phyloP scores from a whole-genome alignment of 1,140 invertebrate genomes.

The Rhopalosiphum maidis region DNA sequence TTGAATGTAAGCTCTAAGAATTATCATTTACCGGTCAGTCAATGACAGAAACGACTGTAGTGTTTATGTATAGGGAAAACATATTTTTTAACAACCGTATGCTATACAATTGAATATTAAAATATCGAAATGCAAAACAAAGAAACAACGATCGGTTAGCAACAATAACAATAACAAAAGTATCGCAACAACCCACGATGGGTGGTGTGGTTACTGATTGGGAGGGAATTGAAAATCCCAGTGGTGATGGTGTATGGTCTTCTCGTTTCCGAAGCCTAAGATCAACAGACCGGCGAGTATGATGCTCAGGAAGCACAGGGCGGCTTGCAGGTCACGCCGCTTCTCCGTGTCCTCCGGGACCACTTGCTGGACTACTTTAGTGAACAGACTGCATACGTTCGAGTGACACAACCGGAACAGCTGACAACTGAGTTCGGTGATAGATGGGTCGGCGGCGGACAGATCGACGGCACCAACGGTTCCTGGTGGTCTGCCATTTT shows the following conservation, averaged over 20 bases:
- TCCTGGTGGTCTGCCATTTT: neutral
- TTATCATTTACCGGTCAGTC: neutral
- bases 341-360: slow-evolving; percentile 83
- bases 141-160: neutral
- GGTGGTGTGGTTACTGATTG: slow-evolving; percentile 44
- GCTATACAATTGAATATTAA: neutral
- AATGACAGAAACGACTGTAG: neutral
- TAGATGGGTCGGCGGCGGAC: slow-evolving; percentile 24
- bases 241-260: slow-evolving; percentile 77
- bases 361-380: slow-evolving; percentile 53
- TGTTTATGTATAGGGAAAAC: neutral
- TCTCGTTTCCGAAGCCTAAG: slow-evolving; percentile 70
- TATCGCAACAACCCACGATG: neutral
- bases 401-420: slow-evolving; percentile 54
- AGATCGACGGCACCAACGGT: neutral
- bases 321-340: slow-evolving; percentile 77
- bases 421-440: slow-evolving; percentile 56
- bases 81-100: neutral
- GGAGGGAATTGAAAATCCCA: slow-evolving; percentile 84
- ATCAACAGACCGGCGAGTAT: slow-evolving; percentile 76
- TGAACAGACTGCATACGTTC: slow-evolving; percentile 51
- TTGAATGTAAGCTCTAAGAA: neutral
- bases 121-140: slow-evolving; percentile 47
- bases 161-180: slow-evolving; percentile 10
- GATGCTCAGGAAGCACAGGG: slow-evolving; percentile 75